These are phyloP conservation scores for Timandra comae DNA, from an alignment of 2,888 invertebrate genomes.

Conservation along the genomic window DNA sequence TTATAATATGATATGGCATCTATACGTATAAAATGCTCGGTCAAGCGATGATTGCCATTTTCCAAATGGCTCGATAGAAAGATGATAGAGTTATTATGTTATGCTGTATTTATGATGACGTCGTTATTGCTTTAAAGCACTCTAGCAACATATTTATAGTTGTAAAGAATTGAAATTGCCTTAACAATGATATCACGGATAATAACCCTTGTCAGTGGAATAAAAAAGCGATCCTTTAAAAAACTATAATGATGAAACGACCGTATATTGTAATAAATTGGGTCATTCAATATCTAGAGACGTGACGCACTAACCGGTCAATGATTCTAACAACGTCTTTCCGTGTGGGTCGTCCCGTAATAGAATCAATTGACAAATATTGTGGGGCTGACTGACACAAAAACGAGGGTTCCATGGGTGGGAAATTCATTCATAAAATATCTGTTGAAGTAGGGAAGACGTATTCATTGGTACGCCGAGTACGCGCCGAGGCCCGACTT, in stretches of 20 bases:
- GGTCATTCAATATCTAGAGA: slow-evolving; percentile 20
- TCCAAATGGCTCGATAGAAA: too few species aligned
- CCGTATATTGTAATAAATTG: slow-evolving; percentile 13
- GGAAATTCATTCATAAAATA: slow-evolving; percentile 25
- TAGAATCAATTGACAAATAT: slow-evolving; percentile 34
- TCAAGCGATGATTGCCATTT: too few species aligned
- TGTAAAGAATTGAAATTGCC: too few species aligned
- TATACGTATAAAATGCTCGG: too few species aligned
- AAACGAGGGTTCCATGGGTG: slow-evolving; percentile 13
- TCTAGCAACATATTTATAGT: too few species aligned
- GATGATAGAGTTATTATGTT: too few species aligned
- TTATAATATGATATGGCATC: too few species aligned
- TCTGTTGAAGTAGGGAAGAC: slow-evolving; percentile 10
- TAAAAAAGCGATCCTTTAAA: too few species aligned
- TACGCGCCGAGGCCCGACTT: slow-evolving; percentile 7
- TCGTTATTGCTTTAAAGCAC: too few species aligned
- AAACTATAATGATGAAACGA: slow-evolving; percentile 1
- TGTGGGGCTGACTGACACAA: slow-evolving; percentile 25
- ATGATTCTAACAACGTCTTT: slow-evolving; percentile 33
- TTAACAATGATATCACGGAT: too few species aligned
- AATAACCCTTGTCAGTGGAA: too few species aligned
- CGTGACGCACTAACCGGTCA: slow-evolving; percentile 24
- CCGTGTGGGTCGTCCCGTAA: slow-evolving; percentile 27
- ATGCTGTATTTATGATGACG: too few species aligned
- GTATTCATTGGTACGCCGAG: slow-evolving; percentile 11